A percentile compares a stretch with the other conserved stretches of the same genome.
Evolutionary conservation across 2,888 invertebrate species (phyloP).

Genomic region (Acanthoscelides obtectus): DNA sequence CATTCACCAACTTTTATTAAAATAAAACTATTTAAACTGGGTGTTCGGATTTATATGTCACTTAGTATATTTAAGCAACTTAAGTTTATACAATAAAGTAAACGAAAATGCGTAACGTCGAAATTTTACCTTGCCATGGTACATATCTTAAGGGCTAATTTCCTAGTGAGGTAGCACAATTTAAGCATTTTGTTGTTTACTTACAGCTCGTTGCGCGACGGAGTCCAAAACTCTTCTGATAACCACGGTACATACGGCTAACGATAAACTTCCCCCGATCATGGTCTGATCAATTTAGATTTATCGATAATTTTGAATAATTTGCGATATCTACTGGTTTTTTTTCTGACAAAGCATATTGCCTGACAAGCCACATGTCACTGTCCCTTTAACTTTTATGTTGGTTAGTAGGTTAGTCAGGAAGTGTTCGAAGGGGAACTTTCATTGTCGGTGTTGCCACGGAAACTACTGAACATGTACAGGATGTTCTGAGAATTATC

Average conservation of each 20-base stretch:
- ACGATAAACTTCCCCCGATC: conserved; percentile 19
- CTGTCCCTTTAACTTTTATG: background rate
- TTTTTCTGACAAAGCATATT: background rate
- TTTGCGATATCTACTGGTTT: background rate
- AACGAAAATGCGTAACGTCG: too few relatives aligned
- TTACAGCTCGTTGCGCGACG: conserved; percentile 15
- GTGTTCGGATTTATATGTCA: too few relatives aligned
- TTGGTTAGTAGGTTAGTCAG: background rate
- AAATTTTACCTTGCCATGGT: too few relatives aligned
- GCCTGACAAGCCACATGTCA: background rate
- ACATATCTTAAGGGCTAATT: too few relatives aligned
- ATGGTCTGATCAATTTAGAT: conserved; percentile 8
- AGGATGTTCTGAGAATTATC: too few relatives aligned
- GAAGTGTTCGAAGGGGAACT: background rate
- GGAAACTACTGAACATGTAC: background rate
- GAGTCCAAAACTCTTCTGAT: conserved; percentile 19
- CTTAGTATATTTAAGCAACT: too few relatives aligned
- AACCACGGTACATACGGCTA: conserved; percentile 21
- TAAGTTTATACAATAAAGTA: too few relatives aligned
- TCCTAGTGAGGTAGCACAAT: too few relatives aligned
- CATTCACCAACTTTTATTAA: too few relatives aligned
- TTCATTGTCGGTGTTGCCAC: background rate
- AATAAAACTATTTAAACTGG: too few relatives aligned
- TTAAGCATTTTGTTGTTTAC: conserved; percentile 9
- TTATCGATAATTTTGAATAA: background rate